Conservation (phyloP, 1,140 invertebrate species). For the Aethina tumida region DNA sequence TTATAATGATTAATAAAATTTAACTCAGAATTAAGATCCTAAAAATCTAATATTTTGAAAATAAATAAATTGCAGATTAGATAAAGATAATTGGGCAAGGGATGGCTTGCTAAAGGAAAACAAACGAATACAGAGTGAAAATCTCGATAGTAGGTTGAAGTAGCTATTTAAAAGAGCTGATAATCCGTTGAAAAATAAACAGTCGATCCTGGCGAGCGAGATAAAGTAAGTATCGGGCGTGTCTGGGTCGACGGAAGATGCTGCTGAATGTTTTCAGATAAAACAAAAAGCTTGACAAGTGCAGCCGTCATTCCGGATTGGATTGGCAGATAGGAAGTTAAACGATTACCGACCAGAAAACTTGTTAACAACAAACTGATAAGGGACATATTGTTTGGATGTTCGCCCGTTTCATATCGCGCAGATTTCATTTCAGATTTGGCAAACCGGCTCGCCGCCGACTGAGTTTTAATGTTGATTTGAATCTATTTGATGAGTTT, state of each 20-base stretch:
- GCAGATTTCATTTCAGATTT: constrained; percentile 35
- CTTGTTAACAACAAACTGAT: constrained; percentile 35
- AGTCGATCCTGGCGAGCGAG: too few relatives aligned
- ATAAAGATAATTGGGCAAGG: too few relatives aligned
- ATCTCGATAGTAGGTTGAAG: too few relatives aligned
- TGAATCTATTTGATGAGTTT: constrained; percentile 36
- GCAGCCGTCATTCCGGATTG: constrained; percentile 24
- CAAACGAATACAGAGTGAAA: too few relatives aligned
- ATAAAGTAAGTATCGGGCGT: constrained; percentile 5
- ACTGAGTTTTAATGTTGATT: constrained; percentile 33
- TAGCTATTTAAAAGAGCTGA: too few relatives aligned
- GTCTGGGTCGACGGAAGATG: constrained; percentile 12
- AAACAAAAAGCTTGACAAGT: constrained; percentile 30
- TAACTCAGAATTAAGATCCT: too few relatives aligned
- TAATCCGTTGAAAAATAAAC: too few relatives aligned
- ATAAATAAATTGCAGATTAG: too few relatives aligned
- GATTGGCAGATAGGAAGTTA: constrained; percentile 26
- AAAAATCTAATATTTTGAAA: too few relatives aligned
- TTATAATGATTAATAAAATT: too few relatives aligned
- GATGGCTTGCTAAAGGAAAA: too few relatives aligned
- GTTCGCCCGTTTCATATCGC: constrained; percentile 29
- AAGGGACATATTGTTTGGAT: constrained; percentile 36
- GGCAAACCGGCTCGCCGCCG: constrained; percentile 3
- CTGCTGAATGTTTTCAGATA: constrained; percentile 24
- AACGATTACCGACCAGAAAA: constrained; percentile 33